A percentile compares a stretch with the other conserved stretches of the same genome.
phyloP scores from a whole-genome alignment of 2,113 vertebrate genomes.

The Geothlypis trichas region DNA sequence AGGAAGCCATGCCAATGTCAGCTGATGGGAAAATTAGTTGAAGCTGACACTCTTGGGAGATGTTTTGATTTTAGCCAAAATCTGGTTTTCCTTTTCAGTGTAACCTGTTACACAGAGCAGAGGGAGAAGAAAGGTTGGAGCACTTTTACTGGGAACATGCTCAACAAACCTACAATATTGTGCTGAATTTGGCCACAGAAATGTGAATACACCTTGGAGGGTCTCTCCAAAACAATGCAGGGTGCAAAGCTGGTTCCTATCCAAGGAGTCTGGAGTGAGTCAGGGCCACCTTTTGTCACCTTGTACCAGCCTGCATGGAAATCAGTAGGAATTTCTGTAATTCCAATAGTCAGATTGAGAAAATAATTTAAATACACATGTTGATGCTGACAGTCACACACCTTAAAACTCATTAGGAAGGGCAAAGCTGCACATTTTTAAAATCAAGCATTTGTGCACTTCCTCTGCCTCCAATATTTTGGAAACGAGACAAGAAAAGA shows the following conservation, averaged over 20 bases:
- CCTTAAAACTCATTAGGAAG: background rate
- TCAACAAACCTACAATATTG: background rate
- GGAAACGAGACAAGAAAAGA: background rate
- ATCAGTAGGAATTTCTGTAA: background rate
- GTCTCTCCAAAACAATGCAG: background rate
- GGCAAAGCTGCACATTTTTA: background rate
- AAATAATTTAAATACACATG: background rate
- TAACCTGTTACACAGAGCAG: background rate
- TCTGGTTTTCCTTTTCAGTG: background rate
- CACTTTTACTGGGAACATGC: background rate
- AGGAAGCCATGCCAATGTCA: constrained; percentile 4
- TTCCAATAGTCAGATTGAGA: background rate
- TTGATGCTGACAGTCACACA: background rate
- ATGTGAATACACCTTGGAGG: background rate
- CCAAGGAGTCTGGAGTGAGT: background rate
- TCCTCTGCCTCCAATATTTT: background rate
- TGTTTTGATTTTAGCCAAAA: background rate
- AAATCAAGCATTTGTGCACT: background rate
- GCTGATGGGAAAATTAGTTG: background rate
- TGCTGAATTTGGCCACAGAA: background rate
- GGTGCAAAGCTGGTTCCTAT: background rate
- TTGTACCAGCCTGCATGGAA: background rate
- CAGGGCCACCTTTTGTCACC: background rate
- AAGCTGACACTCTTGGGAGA: background rate
- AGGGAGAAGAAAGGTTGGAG: background rate